A percentile compares a stretch with the other conserved stretches of the same genome.
phyloP scores from a whole-genome alignment of 2,113 vertebrate species.

The Tricholaema leucomelas region DNA sequence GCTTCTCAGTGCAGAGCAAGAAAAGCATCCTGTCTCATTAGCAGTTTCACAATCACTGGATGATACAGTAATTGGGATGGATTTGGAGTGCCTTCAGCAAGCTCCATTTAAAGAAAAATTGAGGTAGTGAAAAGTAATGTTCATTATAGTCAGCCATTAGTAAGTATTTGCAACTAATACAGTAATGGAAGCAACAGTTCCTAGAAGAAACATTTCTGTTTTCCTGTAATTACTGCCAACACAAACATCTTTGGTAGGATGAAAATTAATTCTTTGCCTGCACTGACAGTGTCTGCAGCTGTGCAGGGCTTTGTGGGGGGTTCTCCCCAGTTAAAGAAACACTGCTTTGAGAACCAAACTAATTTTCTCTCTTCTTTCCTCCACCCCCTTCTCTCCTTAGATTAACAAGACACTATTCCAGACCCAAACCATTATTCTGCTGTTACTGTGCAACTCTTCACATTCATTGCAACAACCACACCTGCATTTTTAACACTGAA shows the following conservation, averaged over 20 bases:
- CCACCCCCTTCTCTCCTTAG: neutral
- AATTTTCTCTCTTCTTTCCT: neutral
- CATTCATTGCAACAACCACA: neutral
- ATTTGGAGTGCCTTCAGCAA: slow-evolving; percentile 30
- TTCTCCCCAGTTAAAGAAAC: neutral
- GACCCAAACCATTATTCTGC: neutral
- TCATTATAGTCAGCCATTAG: neutral
- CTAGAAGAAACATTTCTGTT: neutral
- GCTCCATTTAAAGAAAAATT: slow-evolving; percentile 14
- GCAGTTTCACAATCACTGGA: neutral
- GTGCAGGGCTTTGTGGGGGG: too few relatives aligned
- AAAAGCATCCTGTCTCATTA: slow-evolving; percentile 4
- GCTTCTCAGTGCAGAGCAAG: neutral
- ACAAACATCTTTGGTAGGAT: neutral
- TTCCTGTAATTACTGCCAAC: slow-evolving; percentile 7
- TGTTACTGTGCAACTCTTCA: neutral
- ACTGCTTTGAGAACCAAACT: neutral
- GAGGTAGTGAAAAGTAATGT: neutral
- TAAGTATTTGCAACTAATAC: slow-evolving; percentile 1
- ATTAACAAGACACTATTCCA: neutral
- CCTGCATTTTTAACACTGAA: neutral
- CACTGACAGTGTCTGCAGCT: neutral
- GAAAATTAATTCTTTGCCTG: neutral
- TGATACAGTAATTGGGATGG: slow-evolving; percentile 14
- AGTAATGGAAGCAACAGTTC: neutral